These are phyloP conservation scores for Mareca penelope DNA, from an alignment of 2,797 vertebrate species.

Conservation along the genomic window DNA sequence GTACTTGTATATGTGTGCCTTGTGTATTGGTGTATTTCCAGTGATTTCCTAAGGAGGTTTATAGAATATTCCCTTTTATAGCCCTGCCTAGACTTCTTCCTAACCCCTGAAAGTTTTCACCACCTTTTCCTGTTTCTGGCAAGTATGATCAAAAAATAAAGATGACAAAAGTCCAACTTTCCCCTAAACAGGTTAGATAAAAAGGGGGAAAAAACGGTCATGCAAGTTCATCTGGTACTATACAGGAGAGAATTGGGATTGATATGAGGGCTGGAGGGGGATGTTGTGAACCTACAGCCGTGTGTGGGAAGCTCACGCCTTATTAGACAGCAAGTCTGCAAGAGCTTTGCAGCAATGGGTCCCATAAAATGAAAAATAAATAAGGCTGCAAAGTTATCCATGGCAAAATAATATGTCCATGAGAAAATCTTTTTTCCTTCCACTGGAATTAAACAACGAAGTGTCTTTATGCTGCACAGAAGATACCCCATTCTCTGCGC, in stretches of 20 bases:
- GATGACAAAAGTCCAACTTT: background rate
- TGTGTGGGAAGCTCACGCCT: background rate
- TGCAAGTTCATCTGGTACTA: background rate
- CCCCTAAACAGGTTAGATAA: background rate
- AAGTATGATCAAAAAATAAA: background rate
- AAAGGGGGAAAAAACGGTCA: fast-evolving
- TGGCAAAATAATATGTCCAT: background rate
- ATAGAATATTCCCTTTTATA: background rate
- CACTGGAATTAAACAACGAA: background rate
- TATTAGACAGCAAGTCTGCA: background rate
- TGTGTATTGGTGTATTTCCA: background rate
- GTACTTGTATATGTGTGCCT: background rate
- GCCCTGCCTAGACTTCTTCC: background rate
- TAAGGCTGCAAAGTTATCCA: background rate
- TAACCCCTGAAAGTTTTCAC: background rate
- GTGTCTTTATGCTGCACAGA: background rate
- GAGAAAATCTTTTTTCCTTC: background rate
- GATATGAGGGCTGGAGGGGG: background rate
- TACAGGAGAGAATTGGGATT: background rate
- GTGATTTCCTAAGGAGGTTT: background rate
- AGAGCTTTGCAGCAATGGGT: background rate
- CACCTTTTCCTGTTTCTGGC: background rate
- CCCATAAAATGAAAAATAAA: background rate
- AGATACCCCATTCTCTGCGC: background rate
- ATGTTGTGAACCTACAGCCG: fast-evolving